Conservation (phyloP, 23 tunicate species). For the Styela plicata region DNA sequence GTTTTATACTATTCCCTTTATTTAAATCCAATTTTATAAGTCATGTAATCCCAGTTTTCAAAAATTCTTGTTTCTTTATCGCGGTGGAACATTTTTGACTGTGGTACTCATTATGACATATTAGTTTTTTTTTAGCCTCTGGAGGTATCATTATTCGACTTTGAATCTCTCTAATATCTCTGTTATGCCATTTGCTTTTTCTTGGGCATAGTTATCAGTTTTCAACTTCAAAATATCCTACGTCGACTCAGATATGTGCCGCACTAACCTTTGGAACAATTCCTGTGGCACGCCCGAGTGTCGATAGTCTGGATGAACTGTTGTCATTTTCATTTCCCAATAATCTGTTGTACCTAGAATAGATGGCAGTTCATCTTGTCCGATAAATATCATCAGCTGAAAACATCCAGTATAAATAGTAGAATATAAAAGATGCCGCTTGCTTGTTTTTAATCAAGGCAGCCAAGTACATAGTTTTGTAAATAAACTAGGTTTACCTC, state of each 20-base stretch:
- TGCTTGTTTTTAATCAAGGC: no score
- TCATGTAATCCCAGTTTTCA: no score
- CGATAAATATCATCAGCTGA: not conserved
- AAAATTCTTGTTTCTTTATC: no score
- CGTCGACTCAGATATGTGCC: not conserved
- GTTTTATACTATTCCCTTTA: no score
- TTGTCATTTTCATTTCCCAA: not conserved
- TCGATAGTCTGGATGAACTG: not conserved
- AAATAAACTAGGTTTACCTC: no score
- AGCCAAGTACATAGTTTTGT: no score
- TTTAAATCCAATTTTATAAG: no score
- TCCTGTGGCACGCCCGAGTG: not conserved
- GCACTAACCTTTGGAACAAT: not conserved
- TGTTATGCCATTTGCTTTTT: not conserved
- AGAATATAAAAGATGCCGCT: no score
- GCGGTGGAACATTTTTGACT: no score
- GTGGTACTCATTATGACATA: no score
- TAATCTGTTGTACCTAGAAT: not conserved
- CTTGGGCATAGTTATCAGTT: not conserved
- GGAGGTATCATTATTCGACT: not conserved
- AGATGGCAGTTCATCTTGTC: not conserved
- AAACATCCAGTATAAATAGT: no score
- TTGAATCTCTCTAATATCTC: not conserved
- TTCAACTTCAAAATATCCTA: no score
- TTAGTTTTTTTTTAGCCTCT: not conserved